Base-by-base conservation (phyloP, 2,888 invertebrate species). In the Chaetogeoica ovagalla region DNA sequence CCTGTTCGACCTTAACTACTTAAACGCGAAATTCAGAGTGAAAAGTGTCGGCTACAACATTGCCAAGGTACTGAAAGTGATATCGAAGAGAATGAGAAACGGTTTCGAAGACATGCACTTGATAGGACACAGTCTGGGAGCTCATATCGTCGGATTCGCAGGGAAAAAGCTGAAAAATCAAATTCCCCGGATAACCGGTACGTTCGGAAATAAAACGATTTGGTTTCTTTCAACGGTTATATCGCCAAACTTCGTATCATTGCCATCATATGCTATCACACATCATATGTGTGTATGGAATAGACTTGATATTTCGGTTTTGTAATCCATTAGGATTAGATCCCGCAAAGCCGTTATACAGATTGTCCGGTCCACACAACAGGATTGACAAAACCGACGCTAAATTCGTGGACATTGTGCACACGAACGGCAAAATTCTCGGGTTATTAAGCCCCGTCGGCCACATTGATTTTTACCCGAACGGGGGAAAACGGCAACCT, bases 331-430 rank as follows among this genome's bases (percentile, higher is more conserved):
- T 30, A 76, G 76, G 76, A 55, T 68, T 76, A 63, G 76, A 76
- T 60, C 76, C 76, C 8, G 76, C 48, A 0, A 60, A 5, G 6
- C 68, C 48, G 9, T 68, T 48, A 1, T 48, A 13, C 15, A 13
- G 48, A 15, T 13, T 48, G 48, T 15, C 15, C 13, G 15, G 13
- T 48, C 48, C 2, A 3, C 13, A 23, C 59, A 57, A 68, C 17
- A 39, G 79, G 30, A 79, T 83, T 13, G 62, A 82, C 65, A 39
- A 66, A 11, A 66, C 76, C 7, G 82, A 83, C 60, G 83, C 82
- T 6, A 62, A 57, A 1, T 82, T 82, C 39, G 83, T 83, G 39
- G 83, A 83, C 52, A 70, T 83, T 23, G 72, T 83, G 2, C 83
- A 83, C 72, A 83, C 83, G 7, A 62, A 69, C 5, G 66, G 81